Conservation (phyloP, 2,888 invertebrate species). For the Eretmocerus hayati region DNA sequence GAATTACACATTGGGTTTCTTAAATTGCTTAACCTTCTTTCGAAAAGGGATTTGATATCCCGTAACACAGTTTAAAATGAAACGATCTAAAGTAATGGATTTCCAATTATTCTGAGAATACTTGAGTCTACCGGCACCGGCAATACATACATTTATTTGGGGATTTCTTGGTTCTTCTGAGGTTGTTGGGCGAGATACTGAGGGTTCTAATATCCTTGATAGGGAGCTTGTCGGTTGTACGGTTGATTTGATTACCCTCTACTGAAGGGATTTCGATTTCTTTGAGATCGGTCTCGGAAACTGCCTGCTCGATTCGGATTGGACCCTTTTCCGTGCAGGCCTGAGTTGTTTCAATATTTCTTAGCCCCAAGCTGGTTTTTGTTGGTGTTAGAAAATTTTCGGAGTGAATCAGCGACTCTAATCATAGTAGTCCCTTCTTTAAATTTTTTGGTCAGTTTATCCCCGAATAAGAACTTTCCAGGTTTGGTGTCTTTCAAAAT, state of each 20-base stretch:
- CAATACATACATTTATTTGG: conserved; percentile 8
- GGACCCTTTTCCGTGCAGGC: conserved; percentile 3
- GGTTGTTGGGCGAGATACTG: neutral
- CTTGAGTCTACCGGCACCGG: neutral
- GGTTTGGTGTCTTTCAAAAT: neutral
- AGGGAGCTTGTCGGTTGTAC: neutral
- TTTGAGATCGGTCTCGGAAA: neutral
- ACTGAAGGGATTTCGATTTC: neutral
- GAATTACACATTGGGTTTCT: too few relatives aligned
- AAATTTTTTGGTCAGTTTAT: conserved; percentile 1
- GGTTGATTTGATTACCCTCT: neutral
- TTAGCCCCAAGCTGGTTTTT: too few relatives aligned
- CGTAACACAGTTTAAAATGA: neutral
- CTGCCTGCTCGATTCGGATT: neutral
- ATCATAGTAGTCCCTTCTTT: neutral
- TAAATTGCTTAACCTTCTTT: neutral
- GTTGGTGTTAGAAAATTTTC: neutral
- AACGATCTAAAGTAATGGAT: neutral
- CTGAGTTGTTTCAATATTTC: conserved; percentile 9
- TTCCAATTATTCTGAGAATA: neutral
- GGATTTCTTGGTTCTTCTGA: neutral
- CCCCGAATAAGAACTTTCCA: conserved; percentile 2
- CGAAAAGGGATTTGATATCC: neutral
- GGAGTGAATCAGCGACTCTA: too few relatives aligned
- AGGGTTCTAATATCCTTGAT: neutral